These are phyloP conservation scores for Ophion ellenae DNA, from an alignment of 2,888 invertebrate species.

Conservation along the genomic window DNA sequence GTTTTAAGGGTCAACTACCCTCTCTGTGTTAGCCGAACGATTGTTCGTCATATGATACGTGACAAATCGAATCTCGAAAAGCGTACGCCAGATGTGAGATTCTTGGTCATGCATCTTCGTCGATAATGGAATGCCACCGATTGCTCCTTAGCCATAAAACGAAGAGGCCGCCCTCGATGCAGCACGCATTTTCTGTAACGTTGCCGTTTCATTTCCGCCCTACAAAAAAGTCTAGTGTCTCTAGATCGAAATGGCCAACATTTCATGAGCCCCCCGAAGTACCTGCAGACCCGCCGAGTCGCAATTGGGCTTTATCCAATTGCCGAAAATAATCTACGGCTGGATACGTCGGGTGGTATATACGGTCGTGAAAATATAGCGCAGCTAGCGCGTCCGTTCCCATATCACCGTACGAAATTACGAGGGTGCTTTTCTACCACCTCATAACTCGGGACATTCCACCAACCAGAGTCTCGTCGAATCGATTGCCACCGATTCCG, in stretches of 20 bases:
- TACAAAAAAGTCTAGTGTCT: background rate
- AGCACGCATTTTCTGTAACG: background rate
- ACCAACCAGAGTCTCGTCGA: conserved; percentile 32
- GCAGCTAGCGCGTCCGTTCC: conserved; percentile 8
- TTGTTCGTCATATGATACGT: background rate
- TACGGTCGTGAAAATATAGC: conserved; percentile 21
- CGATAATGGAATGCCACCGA: background rate
- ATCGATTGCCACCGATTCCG: conserved; percentile 49
- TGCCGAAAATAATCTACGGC: conserved; percentile 54
- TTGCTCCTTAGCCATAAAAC: background rate
- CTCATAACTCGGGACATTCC: conserved; percentile 46
- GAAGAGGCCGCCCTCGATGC: background rate
- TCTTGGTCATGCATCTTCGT: background rate
- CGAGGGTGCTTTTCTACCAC: conserved; percentile 23
- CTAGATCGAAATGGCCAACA: conserved; percentile 20
- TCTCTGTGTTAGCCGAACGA: background rate
- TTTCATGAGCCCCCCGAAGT: background rate
- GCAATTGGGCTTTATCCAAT: conserved; percentile 56
- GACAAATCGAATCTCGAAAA: background rate
- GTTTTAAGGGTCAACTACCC: too few relatives aligned
- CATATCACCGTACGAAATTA: conserved; percentile 25
- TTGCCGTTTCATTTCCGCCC: background rate
- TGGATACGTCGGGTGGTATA: conserved; percentile 7
- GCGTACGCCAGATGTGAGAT: background rate
- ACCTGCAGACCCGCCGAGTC: background rate